A percentile compares a stretch with the other conserved stretches of the same genome.
phyloP scores from a whole-genome alignment of 2,113 vertebrate species.

The Myotis davidii region DNA sequence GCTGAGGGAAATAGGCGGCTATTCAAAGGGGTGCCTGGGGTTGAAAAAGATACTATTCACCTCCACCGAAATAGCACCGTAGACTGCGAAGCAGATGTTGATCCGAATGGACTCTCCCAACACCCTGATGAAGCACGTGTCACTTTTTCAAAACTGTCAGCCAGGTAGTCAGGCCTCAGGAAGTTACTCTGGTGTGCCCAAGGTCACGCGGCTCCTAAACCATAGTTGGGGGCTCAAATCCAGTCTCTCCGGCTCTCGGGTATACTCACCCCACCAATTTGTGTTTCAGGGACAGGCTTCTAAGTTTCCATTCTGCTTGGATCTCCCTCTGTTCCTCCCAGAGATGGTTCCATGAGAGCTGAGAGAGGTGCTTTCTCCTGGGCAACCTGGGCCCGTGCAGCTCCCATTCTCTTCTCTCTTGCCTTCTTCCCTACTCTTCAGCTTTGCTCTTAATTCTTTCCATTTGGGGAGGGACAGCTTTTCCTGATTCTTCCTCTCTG shows the following conservation, averaged over 20 bases:
- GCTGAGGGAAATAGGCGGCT: background rate
- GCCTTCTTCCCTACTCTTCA: background rate
- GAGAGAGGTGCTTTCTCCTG: background rate
- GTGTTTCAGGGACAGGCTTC: background rate
- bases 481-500: constrained; percentile 15
- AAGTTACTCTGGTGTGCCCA: background rate
- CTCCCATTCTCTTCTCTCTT: background rate
- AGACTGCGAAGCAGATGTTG: background rate
- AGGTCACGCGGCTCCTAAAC: background rate
- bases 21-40: background rate
- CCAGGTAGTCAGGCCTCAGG: background rate
- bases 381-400: background rate
- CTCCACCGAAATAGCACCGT: background rate
- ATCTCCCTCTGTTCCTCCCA: background rate
- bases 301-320: background rate
- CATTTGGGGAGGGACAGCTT: background rate
- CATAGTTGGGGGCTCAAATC: background rate
- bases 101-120: background rate
- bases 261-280: background rate
- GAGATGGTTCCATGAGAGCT: background rate
- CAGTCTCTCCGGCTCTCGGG: background rate
- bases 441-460: background rate
- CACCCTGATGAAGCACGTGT: background rate
- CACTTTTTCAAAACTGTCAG: background rate
- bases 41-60: background rate